Evolutionary conservation across 2,888 invertebrate genomes (phyloP).

Genomic region (Pterostichus madidus): DNA sequence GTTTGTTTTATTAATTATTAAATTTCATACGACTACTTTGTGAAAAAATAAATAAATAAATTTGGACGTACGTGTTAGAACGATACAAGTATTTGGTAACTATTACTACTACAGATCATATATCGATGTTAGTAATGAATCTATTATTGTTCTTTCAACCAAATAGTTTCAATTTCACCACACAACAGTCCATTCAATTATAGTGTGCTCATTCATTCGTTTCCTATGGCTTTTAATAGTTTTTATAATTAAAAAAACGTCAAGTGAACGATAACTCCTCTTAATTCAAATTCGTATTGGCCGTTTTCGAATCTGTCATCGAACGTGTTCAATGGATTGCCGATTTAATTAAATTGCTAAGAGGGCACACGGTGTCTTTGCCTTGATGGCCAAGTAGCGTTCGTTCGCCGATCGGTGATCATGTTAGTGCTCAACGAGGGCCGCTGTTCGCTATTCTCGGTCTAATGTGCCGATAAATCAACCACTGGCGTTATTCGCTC

Average conservation of each 20-base stretch:
- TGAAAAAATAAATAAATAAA: too few species aligned
- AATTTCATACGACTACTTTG: too few species aligned
- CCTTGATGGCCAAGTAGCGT: not conserved
- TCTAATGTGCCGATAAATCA: slow-evolving; percentile 30
- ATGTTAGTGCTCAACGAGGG: slow-evolving; percentile 21
- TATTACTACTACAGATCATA: too few species aligned
- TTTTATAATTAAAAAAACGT: slow-evolving; percentile 42
- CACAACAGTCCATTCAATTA: not conserved
- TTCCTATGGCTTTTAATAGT: not conserved
- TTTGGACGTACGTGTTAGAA: too few species aligned
- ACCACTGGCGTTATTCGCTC: slow-evolving; percentile 15
- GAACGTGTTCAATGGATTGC: slow-evolving; percentile 52
- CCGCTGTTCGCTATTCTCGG: slow-evolving; percentile 10
- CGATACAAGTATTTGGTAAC: too few species aligned
- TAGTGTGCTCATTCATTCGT: not conserved
- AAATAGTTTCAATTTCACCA: slow-evolving; percentile 13
- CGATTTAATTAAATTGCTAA: slow-evolving; percentile 63
- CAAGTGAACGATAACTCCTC: slow-evolving; percentile 40
- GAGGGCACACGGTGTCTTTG: slow-evolving; percentile 35
- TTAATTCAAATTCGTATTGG: slow-evolving; percentile 55
- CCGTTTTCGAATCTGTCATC: slow-evolving; percentile 43
- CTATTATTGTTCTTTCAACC: not conserved
- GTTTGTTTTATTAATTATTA: too few species aligned
- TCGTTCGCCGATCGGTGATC: slow-evolving; percentile 37
- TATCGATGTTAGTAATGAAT: too few species aligned